phyloP scores from a whole-genome alignment of 2,888 invertebrate genomes.

The Beris morrisii region DNA sequence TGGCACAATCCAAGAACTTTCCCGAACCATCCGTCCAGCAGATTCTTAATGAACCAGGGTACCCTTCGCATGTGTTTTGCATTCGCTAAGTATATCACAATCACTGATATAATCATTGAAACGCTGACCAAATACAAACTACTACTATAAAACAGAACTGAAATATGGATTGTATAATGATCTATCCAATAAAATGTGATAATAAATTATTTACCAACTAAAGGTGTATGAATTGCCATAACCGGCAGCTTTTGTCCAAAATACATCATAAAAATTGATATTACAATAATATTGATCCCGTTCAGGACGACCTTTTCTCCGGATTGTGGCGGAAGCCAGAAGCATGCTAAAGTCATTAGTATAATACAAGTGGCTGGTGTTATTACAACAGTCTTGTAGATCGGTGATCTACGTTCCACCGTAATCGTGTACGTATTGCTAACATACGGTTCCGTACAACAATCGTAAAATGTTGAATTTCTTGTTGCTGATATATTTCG shows the following conservation, averaged over 20 bases:
- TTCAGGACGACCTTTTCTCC: conserved; percentile 67
- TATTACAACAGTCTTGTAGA: conserved; percentile 64
- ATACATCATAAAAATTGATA: conserved; percentile 65
- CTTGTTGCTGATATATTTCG: conserved; percentile 53
- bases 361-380: conserved; percentile 67
- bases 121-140: conserved; percentile 58
- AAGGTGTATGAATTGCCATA: conserved; percentile 56
- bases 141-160: conserved; percentile 62
- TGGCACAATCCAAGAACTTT: conserved; percentile 45
- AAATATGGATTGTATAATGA: conserved; percentile 40
- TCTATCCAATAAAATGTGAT: background rate
- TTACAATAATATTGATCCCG: conserved; percentile 62
- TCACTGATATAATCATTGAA: conserved; percentile 60
- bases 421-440: conserved; percentile 59
- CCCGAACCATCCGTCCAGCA: conserved; percentile 47
- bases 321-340: conserved; percentile 68
- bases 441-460: conserved; percentile 62
- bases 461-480: conserved; percentile 54
- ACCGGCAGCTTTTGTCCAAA: conserved; percentile 62
- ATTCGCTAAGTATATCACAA: conserved; percentile 60
- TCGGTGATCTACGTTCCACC: conserved; percentile 61
- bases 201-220: conserved; percentile 52
- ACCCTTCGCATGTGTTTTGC: conserved; percentile 41
- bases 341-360: conserved; percentile 62
- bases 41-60: conserved; percentile 53